Conservation (phyloP, 2,888 invertebrate species). For the Neoascia interrupta region DNA sequence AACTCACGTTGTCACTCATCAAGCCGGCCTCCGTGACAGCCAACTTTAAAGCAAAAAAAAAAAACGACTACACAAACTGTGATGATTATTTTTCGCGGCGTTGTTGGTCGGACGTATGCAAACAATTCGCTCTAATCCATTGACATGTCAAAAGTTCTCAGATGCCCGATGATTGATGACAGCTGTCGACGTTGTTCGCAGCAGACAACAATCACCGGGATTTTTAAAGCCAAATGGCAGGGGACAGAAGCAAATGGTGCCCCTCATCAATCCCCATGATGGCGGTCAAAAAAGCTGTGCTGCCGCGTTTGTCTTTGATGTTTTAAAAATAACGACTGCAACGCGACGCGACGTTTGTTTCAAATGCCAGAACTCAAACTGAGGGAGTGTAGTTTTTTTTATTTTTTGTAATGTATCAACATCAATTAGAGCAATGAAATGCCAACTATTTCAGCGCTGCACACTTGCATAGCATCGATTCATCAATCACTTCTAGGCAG, state of each 20-base stretch:
- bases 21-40: conserved; percentile 25
- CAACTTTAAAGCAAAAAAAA: no score
- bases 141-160: conserved; percentile 63
- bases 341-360: no score
- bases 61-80: conserved; percentile 5
- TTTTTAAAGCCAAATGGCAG: conserved; percentile 12
- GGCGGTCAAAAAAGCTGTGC: conserved; percentile 37
- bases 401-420: conserved; percentile 51
- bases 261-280: conserved; percentile 45
- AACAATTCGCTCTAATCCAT: conserved; percentile 62
- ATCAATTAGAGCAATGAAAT: conserved; percentile 68
- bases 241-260: no score
- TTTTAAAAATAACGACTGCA: conserved; percentile 52
- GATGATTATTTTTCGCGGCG: conserved; percentile 26
- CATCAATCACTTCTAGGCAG: conserved; percentile 61
- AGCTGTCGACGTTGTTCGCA: conserved; percentile 48
- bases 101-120: conserved; percentile 37
- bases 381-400: conserved; percentile 16
- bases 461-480: conserved; percentile 69
- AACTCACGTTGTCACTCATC: conserved; percentile 43
- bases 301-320: conserved; percentile 42
- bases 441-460: conserved; percentile 67
- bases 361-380: no score
- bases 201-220: conserved; percentile 55
- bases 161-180: conserved; percentile 66